Evolutionary conservation across 2,888 invertebrate genomes (phyloP).

Genomic region (Epistrophe grossulariae): DNA sequence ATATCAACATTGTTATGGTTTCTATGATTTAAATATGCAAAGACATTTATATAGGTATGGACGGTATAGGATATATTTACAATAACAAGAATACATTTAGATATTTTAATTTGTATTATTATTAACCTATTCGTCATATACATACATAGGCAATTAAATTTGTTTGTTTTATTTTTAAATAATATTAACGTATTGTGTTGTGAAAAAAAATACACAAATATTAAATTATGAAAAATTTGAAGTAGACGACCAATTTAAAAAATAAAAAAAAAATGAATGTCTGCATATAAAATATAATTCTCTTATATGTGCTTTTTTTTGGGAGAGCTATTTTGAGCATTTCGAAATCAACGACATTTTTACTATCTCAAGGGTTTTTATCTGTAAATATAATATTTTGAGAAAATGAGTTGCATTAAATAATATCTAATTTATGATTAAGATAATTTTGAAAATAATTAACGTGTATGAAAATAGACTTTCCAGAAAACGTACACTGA

Average conservation of each 20-base stretch:
- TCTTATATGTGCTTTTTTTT: not conserved
- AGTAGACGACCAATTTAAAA: not conserved
- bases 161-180: slow-evolving; percentile 1
- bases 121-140: not conserved
- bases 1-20: slow-evolving; percentile 37
- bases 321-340: not conserved
- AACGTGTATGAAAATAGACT: too few species aligned
- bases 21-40: not conserved
- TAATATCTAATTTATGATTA: too few species aligned
- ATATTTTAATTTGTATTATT: not conserved
- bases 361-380: too few species aligned
- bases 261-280: not conserved
- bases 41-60: not conserved
- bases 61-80: not conserved
- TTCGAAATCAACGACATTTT: not conserved
- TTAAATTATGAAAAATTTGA: not conserved
- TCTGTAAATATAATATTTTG: too few species aligned
- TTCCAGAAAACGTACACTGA: too few species aligned
- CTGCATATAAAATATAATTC: not conserved
- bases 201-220: not conserved
- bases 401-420: too few species aligned
- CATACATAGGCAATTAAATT: not conserved
- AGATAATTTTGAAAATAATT: too few species aligned
- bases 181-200: not conserved
- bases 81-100: not conserved